Evolutionary conservation across 2,797 vertebrate genomes (phyloP).

Genomic region (Trichosurus vulpecula): DNA sequence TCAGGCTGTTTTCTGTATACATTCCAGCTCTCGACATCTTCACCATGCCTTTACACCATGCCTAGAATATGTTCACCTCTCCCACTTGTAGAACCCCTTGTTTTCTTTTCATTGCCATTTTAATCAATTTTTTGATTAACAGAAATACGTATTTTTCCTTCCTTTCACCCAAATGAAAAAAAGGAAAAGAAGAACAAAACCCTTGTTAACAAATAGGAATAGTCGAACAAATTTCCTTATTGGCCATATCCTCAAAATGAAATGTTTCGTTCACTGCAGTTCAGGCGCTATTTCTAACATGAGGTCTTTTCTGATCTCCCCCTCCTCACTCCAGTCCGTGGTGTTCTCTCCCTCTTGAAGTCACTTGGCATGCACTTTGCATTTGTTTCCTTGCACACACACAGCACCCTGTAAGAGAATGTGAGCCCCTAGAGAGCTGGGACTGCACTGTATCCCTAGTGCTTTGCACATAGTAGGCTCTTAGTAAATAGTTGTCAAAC

Average conservation of each 20-base stretch:
- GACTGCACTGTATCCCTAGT: neutral
- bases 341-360: neutral
- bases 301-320: neutral
- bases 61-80: neutral
- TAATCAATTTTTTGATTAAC: neutral
- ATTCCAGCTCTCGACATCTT: neutral
- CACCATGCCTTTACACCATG: neutral
- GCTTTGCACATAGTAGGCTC: neutral
- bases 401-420: neutral
- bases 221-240: neutral
- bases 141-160: neutral
- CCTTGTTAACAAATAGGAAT: neutral
- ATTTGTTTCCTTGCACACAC: neutral
- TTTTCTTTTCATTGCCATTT: neutral
- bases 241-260: neutral
- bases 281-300: neutral
- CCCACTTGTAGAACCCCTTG: neutral
- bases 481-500: neutral
- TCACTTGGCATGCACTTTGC: neutral
- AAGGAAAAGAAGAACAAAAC: neutral
- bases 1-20: neutral
- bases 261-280: neutral
- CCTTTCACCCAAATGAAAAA: neutral
- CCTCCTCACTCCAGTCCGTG: neutral
- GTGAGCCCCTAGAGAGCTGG: neutral